phyloP scores from a whole-genome alignment of 2,113 vertebrate species.

The Syngnathus typhle region DNA sequence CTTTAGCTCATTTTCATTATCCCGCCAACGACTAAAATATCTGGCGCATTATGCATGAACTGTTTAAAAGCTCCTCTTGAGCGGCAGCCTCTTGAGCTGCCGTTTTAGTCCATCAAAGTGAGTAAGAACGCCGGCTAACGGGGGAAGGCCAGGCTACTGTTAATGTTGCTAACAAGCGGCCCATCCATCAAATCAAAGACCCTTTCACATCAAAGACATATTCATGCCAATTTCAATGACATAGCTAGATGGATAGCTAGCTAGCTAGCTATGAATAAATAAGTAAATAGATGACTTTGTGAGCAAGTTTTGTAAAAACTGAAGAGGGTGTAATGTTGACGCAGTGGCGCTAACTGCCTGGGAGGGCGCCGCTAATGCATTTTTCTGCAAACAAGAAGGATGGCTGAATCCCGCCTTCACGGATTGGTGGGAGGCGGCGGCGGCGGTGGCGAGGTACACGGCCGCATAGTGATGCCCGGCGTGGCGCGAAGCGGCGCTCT shows the following conservation, averaged over 20 bases:
- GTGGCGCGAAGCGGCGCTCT: conserved; percentile 44
- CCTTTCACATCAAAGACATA: too few relatives aligned
- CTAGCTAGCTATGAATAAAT: too few relatives aligned
- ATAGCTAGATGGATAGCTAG: too few relatives aligned
- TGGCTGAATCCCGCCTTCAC: conserved; percentile 69
- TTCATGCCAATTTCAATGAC: too few relatives aligned
- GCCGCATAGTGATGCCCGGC: conserved; percentile 41
- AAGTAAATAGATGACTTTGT: too few relatives aligned
- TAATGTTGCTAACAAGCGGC: too few relatives aligned
- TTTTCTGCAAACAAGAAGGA: conserved; percentile 74
- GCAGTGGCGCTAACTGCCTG: background rate
- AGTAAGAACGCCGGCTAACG: conserved; percentile 6
- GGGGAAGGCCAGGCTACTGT: background rate
- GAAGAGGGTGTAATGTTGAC: background rate
- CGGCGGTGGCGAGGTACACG: background rate
- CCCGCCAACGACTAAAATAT: conserved; percentile 57
- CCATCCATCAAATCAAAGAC: too few relatives aligned
- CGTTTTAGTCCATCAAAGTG: conserved; percentile 32
- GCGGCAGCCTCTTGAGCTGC: conserved; percentile 34
- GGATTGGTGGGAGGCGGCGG: conserved; percentile 38
- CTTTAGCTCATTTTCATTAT: conserved; percentile 66
- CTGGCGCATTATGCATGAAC: conserved; percentile 60
- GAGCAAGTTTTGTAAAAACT: background rate
- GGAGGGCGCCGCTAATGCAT: conserved; percentile 61
- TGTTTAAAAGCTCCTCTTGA: conserved; percentile 62